phyloP scores from a whole-genome alignment of 1,140 invertebrate species.

The Saxidomus purpurata region DNA sequence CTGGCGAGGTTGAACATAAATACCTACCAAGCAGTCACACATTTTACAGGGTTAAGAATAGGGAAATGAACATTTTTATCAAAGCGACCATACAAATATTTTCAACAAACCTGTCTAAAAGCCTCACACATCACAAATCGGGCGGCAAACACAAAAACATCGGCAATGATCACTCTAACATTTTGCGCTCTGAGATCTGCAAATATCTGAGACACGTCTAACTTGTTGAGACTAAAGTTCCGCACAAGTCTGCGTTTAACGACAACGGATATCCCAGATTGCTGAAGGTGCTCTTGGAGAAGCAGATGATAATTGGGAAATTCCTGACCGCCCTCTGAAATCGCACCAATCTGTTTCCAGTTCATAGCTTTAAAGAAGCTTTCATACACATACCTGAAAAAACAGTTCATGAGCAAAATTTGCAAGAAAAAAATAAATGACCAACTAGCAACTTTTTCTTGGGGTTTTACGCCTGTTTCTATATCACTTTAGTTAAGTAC shows the following conservation, averaged over 20 bases:
- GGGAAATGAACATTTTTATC: too few relatives aligned
- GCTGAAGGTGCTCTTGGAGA: conserved; percentile 88
- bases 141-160: conserved; percentile 91
- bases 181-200: conserved; percentile 90
- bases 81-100: too few relatives aligned
- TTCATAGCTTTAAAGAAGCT: conserved; percentile 89
- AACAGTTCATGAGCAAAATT: too few relatives aligned
- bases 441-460: too few relatives aligned
- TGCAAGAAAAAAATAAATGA: too few relatives aligned
- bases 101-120: conserved; percentile 88
- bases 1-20: too few relatives aligned
- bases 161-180: conserved; percentile 92
- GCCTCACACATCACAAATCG: conserved; percentile 92
- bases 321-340: conserved; percentile 93
- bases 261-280: conserved; percentile 90
- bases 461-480: too few relatives aligned
- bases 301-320: conserved; percentile 93
- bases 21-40: too few relatives aligned
- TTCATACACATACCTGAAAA: conserved; percentile 90
- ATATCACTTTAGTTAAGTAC: too few relatives aligned
- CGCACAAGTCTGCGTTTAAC: conserved; percentile 90
- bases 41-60: too few relatives aligned
- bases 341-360: conserved; percentile 91
- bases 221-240: conserved; percentile 60
- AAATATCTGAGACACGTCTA: conserved; percentile 89